Percentiles rank a stretch among this genome's conserved stretches.
phyloP scores from a whole-genome alignment of 2,888 invertebrate genomes.

The Apotomis turbidana region DNA sequence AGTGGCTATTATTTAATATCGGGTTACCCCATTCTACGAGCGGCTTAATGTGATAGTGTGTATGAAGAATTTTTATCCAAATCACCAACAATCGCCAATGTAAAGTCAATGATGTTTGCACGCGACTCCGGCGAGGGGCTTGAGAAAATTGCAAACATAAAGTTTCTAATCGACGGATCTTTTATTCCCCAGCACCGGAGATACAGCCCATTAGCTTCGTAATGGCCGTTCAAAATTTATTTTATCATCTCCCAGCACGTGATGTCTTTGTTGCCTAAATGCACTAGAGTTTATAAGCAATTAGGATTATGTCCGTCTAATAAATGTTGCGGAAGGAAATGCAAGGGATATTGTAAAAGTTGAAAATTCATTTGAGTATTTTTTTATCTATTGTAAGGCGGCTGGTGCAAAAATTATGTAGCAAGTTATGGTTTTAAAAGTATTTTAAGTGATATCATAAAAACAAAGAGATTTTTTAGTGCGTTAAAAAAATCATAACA shows the following conservation, averaged over 20 bases:
- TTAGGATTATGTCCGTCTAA: slow-evolving; percentile 19
- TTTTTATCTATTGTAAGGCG: neutral
- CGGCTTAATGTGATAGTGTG: neutral
- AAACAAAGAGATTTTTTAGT: too few relatives aligned
- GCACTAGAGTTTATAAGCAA: slow-evolving; percentile 42
- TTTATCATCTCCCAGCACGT: slow-evolving; percentile 82
- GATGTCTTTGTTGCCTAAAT: slow-evolving; percentile 72
- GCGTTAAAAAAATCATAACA: too few relatives aligned
- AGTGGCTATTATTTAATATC: too few relatives aligned
- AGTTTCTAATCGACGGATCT: slow-evolving; percentile 83
- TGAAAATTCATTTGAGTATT: neutral
- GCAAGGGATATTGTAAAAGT: neutral
- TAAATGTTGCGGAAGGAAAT: slow-evolving; percentile 4
- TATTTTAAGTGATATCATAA: neutral
- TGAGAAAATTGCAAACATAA: slow-evolving; percentile 82
- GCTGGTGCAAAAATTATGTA: neutral
- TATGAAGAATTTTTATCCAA: slow-evolving; percentile 9
- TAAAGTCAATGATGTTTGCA: slow-evolving; percentile 49
- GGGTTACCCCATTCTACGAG: too few relatives aligned
- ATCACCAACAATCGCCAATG: slow-evolving; percentile 12
- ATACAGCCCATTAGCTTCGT: slow-evolving; percentile 82
- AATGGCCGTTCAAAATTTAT: slow-evolving; percentile 82
- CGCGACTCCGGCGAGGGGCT: slow-evolving; percentile 55
- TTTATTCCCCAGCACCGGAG: slow-evolving; percentile 80
- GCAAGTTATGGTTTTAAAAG: neutral